phyloP scores from a whole-genome alignment of 2,113 vertebrate species.

The Sturnus vulgaris region DNA sequence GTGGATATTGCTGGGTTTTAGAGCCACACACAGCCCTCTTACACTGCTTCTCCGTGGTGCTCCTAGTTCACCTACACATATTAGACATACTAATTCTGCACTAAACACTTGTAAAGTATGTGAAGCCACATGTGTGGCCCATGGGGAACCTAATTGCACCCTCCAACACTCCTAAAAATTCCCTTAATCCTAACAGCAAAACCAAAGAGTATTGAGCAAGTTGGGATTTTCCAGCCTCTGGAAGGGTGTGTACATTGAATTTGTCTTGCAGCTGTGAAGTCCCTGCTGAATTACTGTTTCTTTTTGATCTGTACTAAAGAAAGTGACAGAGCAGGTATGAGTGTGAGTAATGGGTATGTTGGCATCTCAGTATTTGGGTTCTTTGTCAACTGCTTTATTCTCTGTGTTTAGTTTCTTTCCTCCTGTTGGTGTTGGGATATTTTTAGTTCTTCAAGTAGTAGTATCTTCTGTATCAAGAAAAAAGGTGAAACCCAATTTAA shows the following conservation, averaged over 20 bases:
- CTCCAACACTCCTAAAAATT: background rate
- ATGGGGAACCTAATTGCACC: background rate
- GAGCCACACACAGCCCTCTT: background rate
- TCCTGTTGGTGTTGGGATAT: background rate
- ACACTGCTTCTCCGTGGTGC: accelerated
- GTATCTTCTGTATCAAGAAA: background rate
- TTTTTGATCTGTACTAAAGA: background rate
- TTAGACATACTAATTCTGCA: background rate
- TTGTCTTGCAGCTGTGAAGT: background rate
- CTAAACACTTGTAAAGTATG: background rate
- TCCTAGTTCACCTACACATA: background rate
- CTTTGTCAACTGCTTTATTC: background rate
- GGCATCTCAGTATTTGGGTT: background rate
- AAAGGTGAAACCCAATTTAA: background rate
- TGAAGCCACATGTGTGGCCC: background rate
- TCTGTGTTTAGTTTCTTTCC: background rate
- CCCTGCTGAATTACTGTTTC: background rate
- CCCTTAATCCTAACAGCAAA: background rate
- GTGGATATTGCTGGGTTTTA: background rate
- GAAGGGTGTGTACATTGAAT: background rate
- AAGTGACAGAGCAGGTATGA: background rate
- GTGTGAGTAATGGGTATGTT: background rate
- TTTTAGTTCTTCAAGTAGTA: background rate
- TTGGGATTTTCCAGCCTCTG: background rate
- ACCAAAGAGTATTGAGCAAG: background rate